Conservation (phyloP, 2,113 vertebrate species). For the Podarcis raffonei region DNA sequence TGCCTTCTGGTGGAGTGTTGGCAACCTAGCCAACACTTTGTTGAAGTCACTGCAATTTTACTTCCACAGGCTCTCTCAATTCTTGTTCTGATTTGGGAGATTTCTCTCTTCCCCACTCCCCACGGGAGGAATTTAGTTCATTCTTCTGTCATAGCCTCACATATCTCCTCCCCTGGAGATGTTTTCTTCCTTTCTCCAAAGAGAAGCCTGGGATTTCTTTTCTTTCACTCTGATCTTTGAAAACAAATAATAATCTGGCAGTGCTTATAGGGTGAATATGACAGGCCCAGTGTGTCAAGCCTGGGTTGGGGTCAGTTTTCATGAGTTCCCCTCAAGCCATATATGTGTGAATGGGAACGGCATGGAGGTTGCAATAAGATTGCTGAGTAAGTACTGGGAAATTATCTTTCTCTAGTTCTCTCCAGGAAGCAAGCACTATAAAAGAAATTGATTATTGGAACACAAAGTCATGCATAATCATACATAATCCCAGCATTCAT, state of each 20-base stretch:
- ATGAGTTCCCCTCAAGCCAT: not conserved
- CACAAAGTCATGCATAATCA: not conserved
- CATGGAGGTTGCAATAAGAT: slow-evolving; percentile 34
- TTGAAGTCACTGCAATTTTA: slow-evolving; percentile 19
- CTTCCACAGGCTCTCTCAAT: slow-evolving; percentile 24
- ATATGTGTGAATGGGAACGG: not conserved
- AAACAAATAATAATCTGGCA: slow-evolving; percentile 40
- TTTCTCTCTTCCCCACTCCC: not conserved
- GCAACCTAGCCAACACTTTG: slow-evolving; percentile 18
- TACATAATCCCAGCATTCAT: not conserved
- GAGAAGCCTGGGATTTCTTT: slow-evolving; percentile 41
- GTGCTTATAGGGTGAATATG: slow-evolving; percentile 55
- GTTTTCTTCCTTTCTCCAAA: slow-evolving; percentile 23
- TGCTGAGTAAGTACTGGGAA: slow-evolving; percentile 38
- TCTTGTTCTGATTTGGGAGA: slow-evolving; percentile 32
- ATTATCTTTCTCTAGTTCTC: not conserved
- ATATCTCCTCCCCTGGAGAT: slow-evolving; percentile 41
- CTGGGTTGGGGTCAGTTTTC: slow-evolving; percentile 47
- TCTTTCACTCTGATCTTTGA: slow-evolving; percentile 30
- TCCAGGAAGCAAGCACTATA: not conserved
- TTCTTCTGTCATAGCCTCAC: slow-evolving; percentile 38
- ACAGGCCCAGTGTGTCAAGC: slow-evolving; percentile 52
- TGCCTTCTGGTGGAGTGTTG: slow-evolving; percentile 15
- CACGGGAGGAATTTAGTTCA: slow-evolving; percentile 18
- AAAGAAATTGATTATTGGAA: not conserved